Base-by-base conservation (phyloP, 2,797 vertebrate genomes). In the Acanthis flammea region DNA sequence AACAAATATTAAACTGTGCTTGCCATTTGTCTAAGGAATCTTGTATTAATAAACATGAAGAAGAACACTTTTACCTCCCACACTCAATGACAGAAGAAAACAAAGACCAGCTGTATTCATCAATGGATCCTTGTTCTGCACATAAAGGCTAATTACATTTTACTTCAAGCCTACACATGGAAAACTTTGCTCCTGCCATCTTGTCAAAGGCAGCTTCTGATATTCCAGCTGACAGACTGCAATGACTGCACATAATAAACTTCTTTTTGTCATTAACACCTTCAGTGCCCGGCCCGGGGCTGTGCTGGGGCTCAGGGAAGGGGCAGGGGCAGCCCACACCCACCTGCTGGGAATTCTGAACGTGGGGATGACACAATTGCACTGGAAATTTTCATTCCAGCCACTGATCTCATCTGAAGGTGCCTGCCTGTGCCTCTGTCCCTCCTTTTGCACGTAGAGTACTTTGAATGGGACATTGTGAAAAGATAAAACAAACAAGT, bases 71-170 rank as follows among this genome's bases (percentile, higher is more conserved):
- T 96, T 98, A 98, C 98, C 98, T 98, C 98, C 98, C 98, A 98
- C 98, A 98, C 97, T 97, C 97, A 96, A 97, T 90, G 98, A 98
- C 97, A 97, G 97, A 97, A 95, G 97, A 96, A 98, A 98, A 98
- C 98, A 98, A 98, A 98, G 98, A 96, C 97, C 97, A 98, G 98
- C 98, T 98, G 98, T 98, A 97, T 97, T 98, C 98, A 98, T 98
- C 98, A 98, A 98, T 98, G 98, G 97, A 97, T 97, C 98, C 98
- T 98, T 98, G 98, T 98, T 98, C 98, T 96, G 96, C 97, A 96
- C 98, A 98, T 97, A 98, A 98, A 98, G 98, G 97, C 98, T 98
- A 98, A 98, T 98, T 98, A 98, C 98, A 98, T 98, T 98, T 98
- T 97, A 98, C 98, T 98, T 98, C 98, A 98, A 98, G 98, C 98